Evolutionary conservation across 2,113 vertebrate genomes (phyloP), one percentile per base, ranked within the genome.

Genomic region (Pyrgilauda ruficollis): DNA sequence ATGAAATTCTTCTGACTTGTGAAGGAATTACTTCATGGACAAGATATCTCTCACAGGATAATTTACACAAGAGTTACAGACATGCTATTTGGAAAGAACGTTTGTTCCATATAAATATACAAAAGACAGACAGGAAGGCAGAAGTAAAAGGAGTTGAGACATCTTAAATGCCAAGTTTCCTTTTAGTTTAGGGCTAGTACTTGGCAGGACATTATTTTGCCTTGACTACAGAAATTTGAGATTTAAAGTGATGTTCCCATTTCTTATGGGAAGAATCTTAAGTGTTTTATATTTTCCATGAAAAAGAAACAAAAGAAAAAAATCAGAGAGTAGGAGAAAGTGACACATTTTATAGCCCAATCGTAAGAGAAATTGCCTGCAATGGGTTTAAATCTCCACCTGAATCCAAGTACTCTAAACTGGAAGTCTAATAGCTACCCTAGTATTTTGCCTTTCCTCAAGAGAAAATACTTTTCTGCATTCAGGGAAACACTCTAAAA

Each of bases 161-260:
- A 89, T 92, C 56, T 78, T 68, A 94, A 79, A 96, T 78, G 85
- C 93, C 93, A 95, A 78, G 59, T 90, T 94, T 95, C 82, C 70
- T 95, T 93, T 94, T 53, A 75, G 55, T 93, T 95, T 87, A 93
- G 73, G 83, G 92, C n/a, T 96, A 72, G 52, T 64, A 78, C 56
- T 94, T 92, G 91, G 93, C 93, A 96, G 66, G 49, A 91, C 61
- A 52, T 68, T 53, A 52, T 41, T 84, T 79, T 89, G 86, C 87
- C 52, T 77, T 72, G 55, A 90, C 73, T 87, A 92, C 17, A 96
- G 80, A 92, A 92, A 94, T 87, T 39, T 61, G 77, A 84, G 52
- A 72, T 91, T 84, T 89, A 77, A 86, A 90, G 61, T 87, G 30
- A 81, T 87, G 55, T 52, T 92, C 72, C 74, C 27, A 59, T 90